Base-by-base conservation (phyloP, 2,888 invertebrate species). In the Beris morrisii region DNA sequence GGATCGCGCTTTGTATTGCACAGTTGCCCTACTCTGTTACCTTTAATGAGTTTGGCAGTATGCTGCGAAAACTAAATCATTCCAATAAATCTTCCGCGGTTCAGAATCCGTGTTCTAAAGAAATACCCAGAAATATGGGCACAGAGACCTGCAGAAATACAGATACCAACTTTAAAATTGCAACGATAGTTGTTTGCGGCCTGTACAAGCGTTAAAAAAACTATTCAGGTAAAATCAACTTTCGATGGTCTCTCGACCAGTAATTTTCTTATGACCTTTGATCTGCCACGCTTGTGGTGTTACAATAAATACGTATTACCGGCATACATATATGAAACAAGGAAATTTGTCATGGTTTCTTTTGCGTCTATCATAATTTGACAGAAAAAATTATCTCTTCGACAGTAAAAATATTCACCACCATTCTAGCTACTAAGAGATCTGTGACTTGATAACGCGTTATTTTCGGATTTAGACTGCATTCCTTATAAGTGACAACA, bases 201-300 rank as follows among this genome's bases (percentile, higher is more conserved):
- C 7, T 38, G 7, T 38, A 3, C 9, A 5, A 38, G 38, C 38
- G 38, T 38, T 38, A 5, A 65, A 65, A 65, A 45, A 38, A 32
- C 65, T 57, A 65, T 57, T 65, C 57, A 65, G 52, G 65, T 57
- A 65, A 66, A 66, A 66, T 66, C 65, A 66, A 66, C 65, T 66
- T 57, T 58, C 50, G 53, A 66, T 38, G 38, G 38, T 38, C 38
- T 38, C 38, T 38, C 38, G 38, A 38, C 38, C 50, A 52, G 63
- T 13, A 52, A 52, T 32, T 48, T 56, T 65, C 30, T 15, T 30
- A 43, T 65, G 64, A 65, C 64, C 64, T 56, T 48, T 65, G 64
- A 55, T 55, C 64, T 56, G 64, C 55, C 64, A 65, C 64, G 64
- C 64, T 65, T 55, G 55, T 44, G 28, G 56, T 45, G 30, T 46